A percentile compares a stretch with the other conserved stretches of the same genome.
phyloP scores from a whole-genome alignment of 2,797 vertebrate genomes.

The Tinamus major region DNA sequence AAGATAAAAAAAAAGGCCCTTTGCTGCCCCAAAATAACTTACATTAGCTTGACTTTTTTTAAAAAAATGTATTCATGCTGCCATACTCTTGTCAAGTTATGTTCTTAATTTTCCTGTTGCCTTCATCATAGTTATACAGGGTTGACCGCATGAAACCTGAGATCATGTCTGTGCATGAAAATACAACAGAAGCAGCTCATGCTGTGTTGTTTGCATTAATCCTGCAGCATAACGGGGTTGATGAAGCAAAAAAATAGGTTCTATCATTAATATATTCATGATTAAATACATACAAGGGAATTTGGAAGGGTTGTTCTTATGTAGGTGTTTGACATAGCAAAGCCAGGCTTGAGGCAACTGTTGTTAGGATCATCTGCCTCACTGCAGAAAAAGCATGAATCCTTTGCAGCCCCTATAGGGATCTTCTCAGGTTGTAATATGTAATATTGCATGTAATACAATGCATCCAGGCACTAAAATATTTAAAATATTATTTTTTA shows the following conservation, averaged over 20 bases:
- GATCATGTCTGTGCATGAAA: background rate
- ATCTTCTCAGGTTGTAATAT: background rate
- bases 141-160: background rate
- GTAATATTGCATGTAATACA: background rate
- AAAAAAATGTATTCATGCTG: background rate
- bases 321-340: background rate
- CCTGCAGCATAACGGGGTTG: background rate
- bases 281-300: conserved; percentile 44
- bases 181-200: background rate
- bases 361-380: background rate
- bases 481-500: background rate
- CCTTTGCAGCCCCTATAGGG: background rate
- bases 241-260: background rate
- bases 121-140: background rate
- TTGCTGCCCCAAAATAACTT: background rate
- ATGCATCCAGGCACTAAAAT: background rate
- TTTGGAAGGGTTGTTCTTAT: conserved; percentile 7
- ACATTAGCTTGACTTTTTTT: background rate
- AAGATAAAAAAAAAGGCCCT: background rate
- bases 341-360: background rate
- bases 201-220: background rate
- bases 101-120: background rate
- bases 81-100: background rate
- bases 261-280: background rate
- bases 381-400: background rate